phyloP scores from a whole-genome alignment of 35 echinoderm and acorn worm genomes.

The Apostichopus californicus region DNA sequence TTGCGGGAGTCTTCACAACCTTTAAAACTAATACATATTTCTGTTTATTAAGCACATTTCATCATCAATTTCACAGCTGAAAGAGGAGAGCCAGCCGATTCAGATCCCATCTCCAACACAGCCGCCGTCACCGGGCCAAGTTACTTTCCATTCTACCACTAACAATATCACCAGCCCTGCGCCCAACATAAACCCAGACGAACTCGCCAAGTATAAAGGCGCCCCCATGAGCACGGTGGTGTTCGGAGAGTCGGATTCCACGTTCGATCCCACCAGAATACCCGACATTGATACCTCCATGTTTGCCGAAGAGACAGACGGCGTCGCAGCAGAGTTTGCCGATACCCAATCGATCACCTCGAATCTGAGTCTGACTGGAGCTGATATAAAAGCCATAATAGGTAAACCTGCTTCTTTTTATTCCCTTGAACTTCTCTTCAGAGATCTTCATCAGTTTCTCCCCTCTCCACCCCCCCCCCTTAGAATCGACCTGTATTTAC shows the following conservation, averaged over 20 bases:
- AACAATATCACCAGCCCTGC: not conserved
- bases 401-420: conserved; percentile 18
- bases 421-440: too few species aligned
- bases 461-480: too few species aligned
- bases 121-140: not conserved
- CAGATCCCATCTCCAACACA: conserved; percentile 16
- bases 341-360: conserved; percentile 75
- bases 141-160: not conserved
- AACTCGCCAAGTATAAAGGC: conserved; percentile 75
- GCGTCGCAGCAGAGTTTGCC: conserved; percentile 20
- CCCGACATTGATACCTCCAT: conserved; percentile 63
- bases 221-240: not conserved
- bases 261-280: conserved; percentile 46
- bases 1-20: too few species aligned
- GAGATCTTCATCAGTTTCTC: too few species aligned
- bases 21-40: too few species aligned
- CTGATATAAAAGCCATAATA: conserved; percentile 80
- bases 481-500: too few species aligned
- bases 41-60: too few species aligned
- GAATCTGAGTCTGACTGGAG: conserved; percentile 78
- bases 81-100: conserved; percentile 42
- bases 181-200: conserved; percentile 77
- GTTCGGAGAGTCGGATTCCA: not conserved
- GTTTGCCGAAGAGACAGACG: conserved; percentile 47
- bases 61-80: not conserved